phyloP scores from a whole-genome alignment of 2,113 vertebrate species.

The Asarcornis scutulata region DNA sequence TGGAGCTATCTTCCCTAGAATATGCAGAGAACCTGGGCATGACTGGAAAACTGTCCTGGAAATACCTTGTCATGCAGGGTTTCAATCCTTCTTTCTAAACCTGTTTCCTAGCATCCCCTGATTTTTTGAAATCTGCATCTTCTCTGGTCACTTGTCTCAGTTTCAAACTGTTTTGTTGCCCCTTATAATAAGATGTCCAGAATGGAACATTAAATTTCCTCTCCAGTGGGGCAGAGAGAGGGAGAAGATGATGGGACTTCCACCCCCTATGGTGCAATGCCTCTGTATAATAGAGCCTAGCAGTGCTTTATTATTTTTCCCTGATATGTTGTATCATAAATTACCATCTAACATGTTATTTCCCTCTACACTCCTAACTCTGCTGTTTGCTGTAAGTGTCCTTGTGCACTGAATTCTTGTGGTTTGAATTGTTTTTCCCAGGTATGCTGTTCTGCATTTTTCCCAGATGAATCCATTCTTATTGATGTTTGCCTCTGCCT shows the following conservation, averaged over 20 bases:
- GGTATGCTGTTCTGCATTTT: conserved; percentile 31
- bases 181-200: not conserved
- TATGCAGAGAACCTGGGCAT: not conserved
- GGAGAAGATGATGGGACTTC: not conserved
- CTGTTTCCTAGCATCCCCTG: not conserved
- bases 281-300: not conserved
- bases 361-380: not conserved
- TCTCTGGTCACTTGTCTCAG: not conserved
- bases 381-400: not conserved
- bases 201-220: not conserved
- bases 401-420: conserved; percentile 17
- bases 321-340: not conserved
- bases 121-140: not conserved
- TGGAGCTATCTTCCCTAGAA: not conserved
- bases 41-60: not conserved
- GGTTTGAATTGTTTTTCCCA: conserved; percentile 30
- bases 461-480: not conserved
- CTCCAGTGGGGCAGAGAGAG: not conserved
- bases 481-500: not conserved
- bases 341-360: not conserved
- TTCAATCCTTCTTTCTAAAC: not conserved
- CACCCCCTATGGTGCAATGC: not conserved
- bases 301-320: not conserved
- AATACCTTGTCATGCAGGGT: not conserved
- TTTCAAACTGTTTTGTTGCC: not conserved